Percentiles rank a stretch among this genome's conserved stretches.
These are phyloP conservation scores for Callinectes sapidus DNA, from an alignment of 2,888 invertebrate species.

Conservation along the genomic window DNA sequence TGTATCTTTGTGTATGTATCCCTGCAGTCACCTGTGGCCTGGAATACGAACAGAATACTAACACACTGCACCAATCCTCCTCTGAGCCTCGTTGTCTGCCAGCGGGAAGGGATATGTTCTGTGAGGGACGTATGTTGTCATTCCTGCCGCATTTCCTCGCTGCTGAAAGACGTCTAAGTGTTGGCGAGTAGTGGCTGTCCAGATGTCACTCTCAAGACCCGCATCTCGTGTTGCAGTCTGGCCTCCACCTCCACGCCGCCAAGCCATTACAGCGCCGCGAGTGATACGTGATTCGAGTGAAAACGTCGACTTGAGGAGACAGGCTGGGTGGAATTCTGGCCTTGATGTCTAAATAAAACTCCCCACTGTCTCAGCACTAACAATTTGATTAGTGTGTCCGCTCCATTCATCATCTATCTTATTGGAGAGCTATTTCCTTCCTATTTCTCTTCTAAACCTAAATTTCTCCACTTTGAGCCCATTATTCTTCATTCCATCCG, in stretches of 20 bases:
- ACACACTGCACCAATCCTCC: constrained; percentile 20
- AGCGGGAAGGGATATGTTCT: not conserved
- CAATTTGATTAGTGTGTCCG: too few species aligned
- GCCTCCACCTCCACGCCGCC: not conserved
- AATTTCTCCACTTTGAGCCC: too few species aligned
- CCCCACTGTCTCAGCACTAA: too few species aligned
- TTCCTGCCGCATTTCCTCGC: not conserved
- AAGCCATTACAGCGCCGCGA: not conserved
- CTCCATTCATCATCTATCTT: too few species aligned
- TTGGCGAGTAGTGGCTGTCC: not conserved
- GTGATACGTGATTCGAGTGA: too few species aligned
- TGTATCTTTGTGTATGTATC: not conserved
- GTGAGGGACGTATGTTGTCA: not conserved
- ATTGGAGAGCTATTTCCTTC: too few species aligned
- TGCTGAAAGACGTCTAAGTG: not conserved
- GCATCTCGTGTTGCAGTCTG: not conserved
- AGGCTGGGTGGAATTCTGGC: too few species aligned
- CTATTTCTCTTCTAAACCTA: too few species aligned
- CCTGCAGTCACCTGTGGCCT: not conserved
- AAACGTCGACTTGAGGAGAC: too few species aligned
- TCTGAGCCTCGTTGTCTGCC: not conserved
- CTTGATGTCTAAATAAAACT: not conserved
- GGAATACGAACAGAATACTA: not conserved
- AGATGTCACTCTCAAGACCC: not conserved
- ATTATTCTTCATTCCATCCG: too few species aligned